Evolutionary conservation across 2,797 vertebrate genomes (phyloP).

Genomic region (Phalanger gymnotis): DNA sequence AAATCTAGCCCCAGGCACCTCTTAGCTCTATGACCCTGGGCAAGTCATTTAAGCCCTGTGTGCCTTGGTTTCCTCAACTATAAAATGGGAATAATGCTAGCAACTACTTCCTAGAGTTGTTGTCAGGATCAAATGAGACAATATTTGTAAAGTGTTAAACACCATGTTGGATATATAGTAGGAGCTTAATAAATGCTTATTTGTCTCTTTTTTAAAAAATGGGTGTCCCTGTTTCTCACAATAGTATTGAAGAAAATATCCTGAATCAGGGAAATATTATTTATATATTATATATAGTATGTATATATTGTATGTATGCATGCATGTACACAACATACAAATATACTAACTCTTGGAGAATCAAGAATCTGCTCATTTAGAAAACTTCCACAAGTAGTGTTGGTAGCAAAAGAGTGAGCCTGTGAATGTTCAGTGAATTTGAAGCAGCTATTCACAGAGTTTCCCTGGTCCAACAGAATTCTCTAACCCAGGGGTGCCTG

Average conservation of each 20-base stretch:
- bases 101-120: neutral
- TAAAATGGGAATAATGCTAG: neutral
- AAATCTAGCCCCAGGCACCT: neutral
- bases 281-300: too few relatives aligned
- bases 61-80: neutral
- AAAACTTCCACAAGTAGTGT: neutral
- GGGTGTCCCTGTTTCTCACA: conserved; percentile 48
- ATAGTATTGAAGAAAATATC: conserved; percentile 33
- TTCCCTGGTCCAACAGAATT: neutral
- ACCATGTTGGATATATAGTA: too few relatives aligned
- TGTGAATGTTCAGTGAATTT: neutral
- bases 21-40: neutral
- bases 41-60: neutral
- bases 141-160: too few relatives aligned
- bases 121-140: too few relatives aligned
- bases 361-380: neutral
- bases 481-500: neutral
- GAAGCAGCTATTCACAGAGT: neutral
- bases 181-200: too few relatives aligned
- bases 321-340: neutral
- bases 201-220: neutral
- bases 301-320: neutral
- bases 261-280: neutral
- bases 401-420: neutral
- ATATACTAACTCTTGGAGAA: neutral